Conservation (phyloP, 1,140 invertebrate species). For the Glossosoma conforme region DNA sequence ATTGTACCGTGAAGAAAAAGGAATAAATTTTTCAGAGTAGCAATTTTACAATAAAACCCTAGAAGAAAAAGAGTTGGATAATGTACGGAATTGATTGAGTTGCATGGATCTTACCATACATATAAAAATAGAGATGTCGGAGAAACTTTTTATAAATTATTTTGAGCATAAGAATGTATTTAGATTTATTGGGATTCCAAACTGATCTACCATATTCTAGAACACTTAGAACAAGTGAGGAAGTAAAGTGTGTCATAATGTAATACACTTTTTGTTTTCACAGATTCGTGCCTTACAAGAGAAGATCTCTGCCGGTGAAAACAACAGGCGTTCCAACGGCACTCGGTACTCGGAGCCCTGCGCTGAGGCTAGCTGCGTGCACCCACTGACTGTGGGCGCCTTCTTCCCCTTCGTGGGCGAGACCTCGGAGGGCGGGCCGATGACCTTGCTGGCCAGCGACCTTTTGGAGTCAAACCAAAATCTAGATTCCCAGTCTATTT, state of each 20-base stretch:
- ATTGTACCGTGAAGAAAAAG: no score
- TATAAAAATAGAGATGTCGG: neutral
- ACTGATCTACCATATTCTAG: neutral
- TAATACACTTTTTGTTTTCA: slow-evolving; percentile 1
- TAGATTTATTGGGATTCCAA: neutral
- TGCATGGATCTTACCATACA: neutral
- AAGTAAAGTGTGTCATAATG: neutral
- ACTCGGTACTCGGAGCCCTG: slow-evolving; percentile 2
- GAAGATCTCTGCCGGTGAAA: slow-evolving; percentile 2
- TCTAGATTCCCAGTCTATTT: slow-evolving; percentile 45
- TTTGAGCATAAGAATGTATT: neutral
- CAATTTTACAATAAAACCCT: no score
- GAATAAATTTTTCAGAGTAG: no score
- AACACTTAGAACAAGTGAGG: neutral
- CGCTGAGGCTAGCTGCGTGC: slow-evolving; percentile 3
- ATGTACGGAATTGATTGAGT: neutral
- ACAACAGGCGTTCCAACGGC: slow-evolving; percentile 21
- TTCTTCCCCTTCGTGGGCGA: slow-evolving; percentile 43
- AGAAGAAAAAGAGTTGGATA: no score
- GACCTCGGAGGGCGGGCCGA: slow-evolving; percentile 19
- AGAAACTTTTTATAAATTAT: neutral
- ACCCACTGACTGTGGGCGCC: slow-evolving; percentile 33
- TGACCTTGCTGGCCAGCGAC: slow-evolving; percentile 37
- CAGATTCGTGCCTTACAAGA: slow-evolving; percentile 22
- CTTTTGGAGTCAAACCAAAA: slow-evolving; percentile 40